Base-by-base conservation (phyloP, 2,113 vertebrate species). In the Arenaria interpres region DNA sequence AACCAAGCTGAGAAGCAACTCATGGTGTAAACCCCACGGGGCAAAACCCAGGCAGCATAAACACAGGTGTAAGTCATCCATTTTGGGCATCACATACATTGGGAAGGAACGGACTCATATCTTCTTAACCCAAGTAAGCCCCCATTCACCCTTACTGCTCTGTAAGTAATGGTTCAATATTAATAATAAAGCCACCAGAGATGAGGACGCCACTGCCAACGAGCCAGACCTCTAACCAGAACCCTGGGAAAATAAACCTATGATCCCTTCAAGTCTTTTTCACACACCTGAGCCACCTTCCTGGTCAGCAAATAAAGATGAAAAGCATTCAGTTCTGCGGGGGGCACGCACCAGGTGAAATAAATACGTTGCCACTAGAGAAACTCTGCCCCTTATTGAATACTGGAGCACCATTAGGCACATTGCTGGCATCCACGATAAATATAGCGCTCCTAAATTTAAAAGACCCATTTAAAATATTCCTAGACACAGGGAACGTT, bases 401-500 rank as follows among this genome's bases (percentile, higher is more conserved):
- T 68, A 86, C 23, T 21, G 16, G 41, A 94, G 84, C 15, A 27
- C 64, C 72, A 39, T 69, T 64, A 85, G 84, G 67, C 50, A 76
- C 77, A 30, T 50, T 82, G 67, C 62, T 95, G 50, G 54, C 54
- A 79, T 32, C 51, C 81, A 37, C 73, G 80, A 93, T 32, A 72
- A 87, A 90, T 72, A 83, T 14, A 96, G 77, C n/a, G 22, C 82
- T 88, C 67, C 80, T 46, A 96, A 92, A 96, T 95, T 91, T 66
- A 90, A 77, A 94, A 83, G 64, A 87, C 53, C 28, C 85, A 76
- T 81, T 95, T 95, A 95, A 94, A 96, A 96, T 94, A 96, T 93
- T 95, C 80, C 53, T 82, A 88, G 54, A 92, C 71, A 97, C 86
- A 93, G 63, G 60, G 53, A 95, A 79, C 95, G 78, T 95, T 97